Conservation (phyloP, 2,113 vertebrate genomes). For the Murina feae region DNA sequence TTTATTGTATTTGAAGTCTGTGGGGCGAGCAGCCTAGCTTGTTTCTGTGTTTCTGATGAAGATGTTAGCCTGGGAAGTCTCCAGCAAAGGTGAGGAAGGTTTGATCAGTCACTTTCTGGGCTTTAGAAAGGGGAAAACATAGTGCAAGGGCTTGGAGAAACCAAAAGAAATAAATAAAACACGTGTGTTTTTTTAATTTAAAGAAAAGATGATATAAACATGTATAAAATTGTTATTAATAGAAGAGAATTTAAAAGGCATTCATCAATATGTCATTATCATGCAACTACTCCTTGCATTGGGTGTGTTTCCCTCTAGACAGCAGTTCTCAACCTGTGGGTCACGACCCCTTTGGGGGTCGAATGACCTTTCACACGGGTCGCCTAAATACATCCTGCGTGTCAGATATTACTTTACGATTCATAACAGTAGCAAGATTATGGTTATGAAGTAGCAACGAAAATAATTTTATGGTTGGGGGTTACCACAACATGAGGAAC, state of each 20-base stretch:
- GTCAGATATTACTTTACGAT: too few relatives aligned
- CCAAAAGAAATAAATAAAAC: not conserved
- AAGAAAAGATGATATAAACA: not conserved
- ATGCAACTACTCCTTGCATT: not conserved
- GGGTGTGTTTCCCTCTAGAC: not conserved
- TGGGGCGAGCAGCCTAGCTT: not conserved
- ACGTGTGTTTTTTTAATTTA: not conserved
- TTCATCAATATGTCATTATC: not conserved
- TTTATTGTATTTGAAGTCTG: not conserved
- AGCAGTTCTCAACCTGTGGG: too few relatives aligned
- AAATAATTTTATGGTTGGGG: too few relatives aligned
- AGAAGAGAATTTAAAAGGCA: not conserved
- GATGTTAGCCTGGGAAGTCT: not conserved
- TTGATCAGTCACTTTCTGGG: not conserved
- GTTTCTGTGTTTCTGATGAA: not conserved
- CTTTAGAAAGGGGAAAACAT: not conserved
- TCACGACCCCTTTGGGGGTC: too few relatives aligned
- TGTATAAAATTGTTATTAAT: conserved; percentile 2
- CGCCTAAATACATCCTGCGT: too few relatives aligned
- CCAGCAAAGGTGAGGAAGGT: not conserved
- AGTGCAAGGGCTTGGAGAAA: not conserved
- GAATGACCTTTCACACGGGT: too few relatives aligned
- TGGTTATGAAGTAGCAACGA: too few relatives aligned
- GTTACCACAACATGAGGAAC: too few relatives aligned
- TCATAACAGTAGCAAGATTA: too few relatives aligned